Evolutionary conservation across 2,797 vertebrate genomes (phyloP), one percentile per base, ranked within the genome.

Genomic region (Streptopelia turtur): DNA sequence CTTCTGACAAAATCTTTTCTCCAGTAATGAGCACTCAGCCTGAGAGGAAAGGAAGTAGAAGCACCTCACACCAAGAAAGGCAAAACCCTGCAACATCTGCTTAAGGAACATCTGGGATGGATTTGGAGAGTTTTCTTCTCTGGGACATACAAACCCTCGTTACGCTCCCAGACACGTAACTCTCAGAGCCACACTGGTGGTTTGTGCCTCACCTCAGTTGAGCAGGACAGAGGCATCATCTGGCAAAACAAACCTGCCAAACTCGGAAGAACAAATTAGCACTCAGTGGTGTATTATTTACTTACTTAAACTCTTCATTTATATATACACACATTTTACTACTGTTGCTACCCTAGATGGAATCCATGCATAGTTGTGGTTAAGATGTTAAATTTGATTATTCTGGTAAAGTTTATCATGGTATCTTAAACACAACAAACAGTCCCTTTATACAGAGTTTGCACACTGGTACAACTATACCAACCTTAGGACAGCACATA

Each of bases 141-240:
- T 24, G 35, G 33, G 23, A 66, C 5, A 33, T 11, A 27, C 11
- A 95, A 84, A 80, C 15, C 20, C 31, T 70, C 1, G 1, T 52
- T n/a, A 47, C 0, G 8, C 8, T 60, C 39, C 33, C 37, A 50
- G 43, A 31, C 0, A 0, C 2, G 0, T 15, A 80, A 59, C 57
- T 64, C 20, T 61, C 31, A 60, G n/a, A 86, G n/a, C 25, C 60
- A 33, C 1, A 0, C 15, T 49, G 14, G 28, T 33, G 39, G 16
- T 6, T 89, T 89, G 33, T 47, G 37, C 31, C 70, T 83, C 1
- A 3, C 57, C 31, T 75, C 65, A 60, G 18, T 15, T 2, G 1
- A 61, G 35, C 6, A 77, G 49, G 28, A 86, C 52, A 83, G 39
- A 78, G 53, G 22, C 24, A 88, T 11, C 15, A 22, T 12, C 21